These are phyloP conservation scores for Noctilio leporinus DNA, from an alignment of 2,113 vertebrate genomes.

Conservation along the genomic window DNA sequence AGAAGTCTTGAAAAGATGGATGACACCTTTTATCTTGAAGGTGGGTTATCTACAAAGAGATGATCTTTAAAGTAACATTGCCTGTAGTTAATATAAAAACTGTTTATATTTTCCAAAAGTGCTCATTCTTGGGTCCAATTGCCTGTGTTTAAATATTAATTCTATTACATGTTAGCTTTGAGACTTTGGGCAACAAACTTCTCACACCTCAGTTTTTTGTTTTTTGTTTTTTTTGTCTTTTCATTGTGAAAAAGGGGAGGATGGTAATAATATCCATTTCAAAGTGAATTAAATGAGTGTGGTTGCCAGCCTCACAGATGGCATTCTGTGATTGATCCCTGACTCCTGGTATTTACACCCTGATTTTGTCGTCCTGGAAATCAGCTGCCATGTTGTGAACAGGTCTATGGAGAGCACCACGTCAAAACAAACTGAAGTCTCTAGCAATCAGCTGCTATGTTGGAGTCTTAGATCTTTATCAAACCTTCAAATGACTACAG, in stretches of 20 bases:
- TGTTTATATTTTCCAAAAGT: neutral
- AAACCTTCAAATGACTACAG: neutral
- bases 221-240: no score
- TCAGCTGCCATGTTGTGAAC: neutral
- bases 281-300: neutral
- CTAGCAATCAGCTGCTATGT: neutral
- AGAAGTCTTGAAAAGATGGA: neutral
- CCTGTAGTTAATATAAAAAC: neutral
- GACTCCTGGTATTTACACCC: neutral
- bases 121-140: neutral
- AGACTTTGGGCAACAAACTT: neutral
- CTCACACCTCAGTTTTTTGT: neutral
- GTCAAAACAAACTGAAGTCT: neutral
- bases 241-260: neutral
- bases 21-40: neutral
- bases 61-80: neutral
- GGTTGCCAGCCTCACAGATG: neutral
- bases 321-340: no score
- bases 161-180: neutral
- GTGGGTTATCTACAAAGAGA: neutral
- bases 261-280: neutral
- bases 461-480: neutral
- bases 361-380: neutral
- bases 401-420: neutral
- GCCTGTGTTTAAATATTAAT: neutral